phyloP scores from a whole-genome alignment of 2,113 vertebrate genomes.

The Saimiri boliviensis region DNA sequence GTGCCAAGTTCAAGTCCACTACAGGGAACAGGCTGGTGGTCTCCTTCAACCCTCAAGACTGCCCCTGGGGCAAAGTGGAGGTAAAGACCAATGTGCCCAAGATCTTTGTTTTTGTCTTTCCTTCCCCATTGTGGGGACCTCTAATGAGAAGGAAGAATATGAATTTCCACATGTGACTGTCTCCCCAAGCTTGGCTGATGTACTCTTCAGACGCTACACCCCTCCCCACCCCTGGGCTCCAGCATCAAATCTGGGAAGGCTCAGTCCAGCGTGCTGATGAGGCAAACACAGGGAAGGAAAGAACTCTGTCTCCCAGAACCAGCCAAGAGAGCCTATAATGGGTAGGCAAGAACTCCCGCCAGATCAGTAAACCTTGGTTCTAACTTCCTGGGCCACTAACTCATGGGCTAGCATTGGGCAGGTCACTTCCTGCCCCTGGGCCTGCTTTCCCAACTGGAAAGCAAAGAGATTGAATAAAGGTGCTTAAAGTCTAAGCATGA shows the following conservation, averaged over 20 bases:
- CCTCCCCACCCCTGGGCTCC: background rate
- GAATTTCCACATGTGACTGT: background rate
- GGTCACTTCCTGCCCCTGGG: background rate
- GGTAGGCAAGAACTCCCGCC: background rate
- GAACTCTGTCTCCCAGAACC: background rate
- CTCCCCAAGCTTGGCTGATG: background rate
- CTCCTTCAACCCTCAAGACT: background rate
- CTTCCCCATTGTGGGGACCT: background rate
- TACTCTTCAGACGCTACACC: background rate
- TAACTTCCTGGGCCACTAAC: background rate
- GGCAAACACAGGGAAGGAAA: background rate
- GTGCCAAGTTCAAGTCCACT: constrained; percentile 2
- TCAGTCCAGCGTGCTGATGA: background rate
- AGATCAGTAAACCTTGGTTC: background rate
- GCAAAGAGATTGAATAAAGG: background rate
- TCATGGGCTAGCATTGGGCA: background rate
- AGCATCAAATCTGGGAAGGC: background rate
- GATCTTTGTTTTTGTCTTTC: background rate
- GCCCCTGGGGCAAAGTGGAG: background rate
- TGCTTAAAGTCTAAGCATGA: background rate
- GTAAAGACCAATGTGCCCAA: background rate
- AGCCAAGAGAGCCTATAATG: background rate
- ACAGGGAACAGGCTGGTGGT: background rate
- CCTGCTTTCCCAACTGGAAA: background rate
- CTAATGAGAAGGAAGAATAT: background rate